phyloP scores from a whole-genome alignment of 2,797 vertebrate genomes.

The Chelon auratus region DNA sequence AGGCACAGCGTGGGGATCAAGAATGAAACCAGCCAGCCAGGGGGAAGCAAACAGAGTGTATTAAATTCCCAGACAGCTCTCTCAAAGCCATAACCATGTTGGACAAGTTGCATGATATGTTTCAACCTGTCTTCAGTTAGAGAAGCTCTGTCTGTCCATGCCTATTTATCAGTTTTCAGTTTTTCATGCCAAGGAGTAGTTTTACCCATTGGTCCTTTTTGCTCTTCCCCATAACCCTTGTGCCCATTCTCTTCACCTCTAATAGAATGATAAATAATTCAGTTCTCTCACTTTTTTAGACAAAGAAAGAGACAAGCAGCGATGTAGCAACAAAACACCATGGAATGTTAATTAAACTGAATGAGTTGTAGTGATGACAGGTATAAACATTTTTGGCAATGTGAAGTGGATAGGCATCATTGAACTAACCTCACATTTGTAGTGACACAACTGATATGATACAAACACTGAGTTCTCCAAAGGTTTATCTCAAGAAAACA shows the following conservation, averaged over 20 bases:
- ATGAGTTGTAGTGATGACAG: too few species aligned
- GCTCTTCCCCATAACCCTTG: neutral
- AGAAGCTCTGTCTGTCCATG: constrained; percentile 30
- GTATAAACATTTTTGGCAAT: too few species aligned
- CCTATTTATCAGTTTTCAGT: constrained; percentile 20
- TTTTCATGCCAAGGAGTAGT: neutral
- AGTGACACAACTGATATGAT: too few species aligned
- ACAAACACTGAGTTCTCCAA: too few species aligned
- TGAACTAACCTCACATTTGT: too few species aligned
- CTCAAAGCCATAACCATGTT: constrained; percentile 42
- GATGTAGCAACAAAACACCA: too few species aligned
- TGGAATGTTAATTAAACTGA: too few species aligned
- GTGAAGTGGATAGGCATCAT: too few species aligned
- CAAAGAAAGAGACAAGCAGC: too few species aligned
- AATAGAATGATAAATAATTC: too few species aligned
- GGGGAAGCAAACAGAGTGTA: constrained; percentile 37
- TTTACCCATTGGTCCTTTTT: neutral
- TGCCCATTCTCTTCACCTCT: neutral
- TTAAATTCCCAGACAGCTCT: constrained; percentile 58
- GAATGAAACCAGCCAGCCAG: constrained; percentile 40
- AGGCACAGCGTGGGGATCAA: constrained; percentile 46
- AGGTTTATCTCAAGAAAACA: too few species aligned
- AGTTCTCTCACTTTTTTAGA: too few species aligned
- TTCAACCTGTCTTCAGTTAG: constrained; percentile 54
- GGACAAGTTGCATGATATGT: constrained; percentile 47